Base-by-base conservation (phyloP, 2,113 vertebrate genomes). In the Phrynosoma platyrhinos region DNA sequence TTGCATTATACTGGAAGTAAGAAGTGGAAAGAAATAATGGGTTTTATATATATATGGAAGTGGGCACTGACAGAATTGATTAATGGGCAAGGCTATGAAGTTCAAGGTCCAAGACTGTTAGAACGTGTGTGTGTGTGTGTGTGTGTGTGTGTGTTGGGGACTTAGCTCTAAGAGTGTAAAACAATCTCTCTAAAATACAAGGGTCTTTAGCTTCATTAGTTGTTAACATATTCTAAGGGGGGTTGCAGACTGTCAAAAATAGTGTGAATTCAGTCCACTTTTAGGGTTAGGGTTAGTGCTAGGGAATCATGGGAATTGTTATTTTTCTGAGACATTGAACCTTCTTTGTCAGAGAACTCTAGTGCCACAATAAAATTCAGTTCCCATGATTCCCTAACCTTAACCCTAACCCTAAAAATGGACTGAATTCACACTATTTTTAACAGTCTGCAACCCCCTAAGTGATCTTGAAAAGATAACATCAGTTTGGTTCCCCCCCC, bases 401-500 rank as follows among this genome's bases (percentile, higher is more conserved):
- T n/a, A n/a, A n/a, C n/a, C n/a, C n/a, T n/a, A n/a, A n/a, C n/a
- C n/a, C n/a, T n/a, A n/a, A n/a, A n/a, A n/a, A n/a, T n/a, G n/a
- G n/a, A n/a, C n/a, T n/a, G n/a, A n/a, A n/a, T n/a, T n/a, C n/a
- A n/a, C n/a, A n/a, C n/a, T n/a, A n/a, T n/a, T n/a, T n/a, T n/a
- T n/a, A n/a, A n/a, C n/a, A n/a, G n/a, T n/a, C n/a, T n/a, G n/a
- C n/a, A n/a, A n/a, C n/a, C n/a, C 94, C 91, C 85, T 89, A 82
- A 92, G 93, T 91, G 91, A 92, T 96, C 93, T 96, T 94, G 92
- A 94, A 95, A 95, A 96, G 95, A 94, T 96, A 95, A 88, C 95
- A 95, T 92, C 93, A 89, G 88, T 94, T 95, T 94, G 92, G 91
- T 95, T 95, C 92, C 90, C 94, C 95, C 87, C 94, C 89, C 92